A percentile compares a stretch with the other conserved stretches of the same genome.
phyloP scores from a whole-genome alignment of 1,140 invertebrate genomes.

The Bombus turneri region DNA sequence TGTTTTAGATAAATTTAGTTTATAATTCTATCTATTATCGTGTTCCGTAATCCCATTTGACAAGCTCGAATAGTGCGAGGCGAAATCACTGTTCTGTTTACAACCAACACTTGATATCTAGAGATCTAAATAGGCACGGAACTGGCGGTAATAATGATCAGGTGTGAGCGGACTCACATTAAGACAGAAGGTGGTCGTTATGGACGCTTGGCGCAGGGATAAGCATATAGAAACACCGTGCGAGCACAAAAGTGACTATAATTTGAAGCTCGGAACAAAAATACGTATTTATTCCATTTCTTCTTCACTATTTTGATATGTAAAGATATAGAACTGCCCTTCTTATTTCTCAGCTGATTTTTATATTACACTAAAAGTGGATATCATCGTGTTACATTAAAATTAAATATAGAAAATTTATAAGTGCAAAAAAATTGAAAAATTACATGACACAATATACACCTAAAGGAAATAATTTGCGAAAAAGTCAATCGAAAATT shows the following conservation, averaged over 20 bases:
- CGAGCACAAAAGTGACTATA: background rate
- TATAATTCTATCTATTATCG: slow-evolving; percentile 1
- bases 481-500: background rate
- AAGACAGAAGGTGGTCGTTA: slow-evolving; percentile 21
- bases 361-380: background rate
- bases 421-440: background rate
- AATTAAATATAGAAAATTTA: background rate
- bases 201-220: background rate
- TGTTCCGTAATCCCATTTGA: background rate
- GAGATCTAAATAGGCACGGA: slow-evolving; percentile 22
- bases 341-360: background rate
- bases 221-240: background rate
- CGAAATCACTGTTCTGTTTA: slow-evolving; percentile 14
- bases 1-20: background rate
- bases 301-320: background rate
- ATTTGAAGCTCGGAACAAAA: background rate
- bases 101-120: slow-evolving; percentile 14
- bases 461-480: too few species aligned
- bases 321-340: too few species aligned
- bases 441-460: background rate
- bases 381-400: background rate
- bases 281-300: background rate
- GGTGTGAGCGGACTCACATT: background rate
- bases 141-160: slow-evolving; percentile 27
- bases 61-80: background rate